Evolutionary conservation across 2,797 vertebrate species (phyloP), one percentile per base, ranked within the genome.

Genomic region (Heteromormyrus szaboi): DNA sequence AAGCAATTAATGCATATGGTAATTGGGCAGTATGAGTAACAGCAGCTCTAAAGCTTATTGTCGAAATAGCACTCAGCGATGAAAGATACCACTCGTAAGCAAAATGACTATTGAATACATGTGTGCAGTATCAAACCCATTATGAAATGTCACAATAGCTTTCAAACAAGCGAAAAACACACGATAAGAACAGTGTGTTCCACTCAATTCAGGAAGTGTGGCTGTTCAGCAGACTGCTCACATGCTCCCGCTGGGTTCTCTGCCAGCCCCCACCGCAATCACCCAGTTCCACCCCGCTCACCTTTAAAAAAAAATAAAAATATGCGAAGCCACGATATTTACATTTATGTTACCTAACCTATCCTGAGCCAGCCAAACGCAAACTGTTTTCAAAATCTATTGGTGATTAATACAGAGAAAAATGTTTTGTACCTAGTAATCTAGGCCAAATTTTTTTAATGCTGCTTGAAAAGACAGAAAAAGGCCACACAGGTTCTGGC

Each of bases 201-300:
- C 53, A 44, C 19, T 46, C 44, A 25, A 46, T n/a, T 88, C 88
- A 88, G 88, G 88, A 88, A 88, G 88, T 83, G 88, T 37, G 51
- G 41, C 76, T 22, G 33, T 17, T 62, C 88, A 83, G 59, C 87
- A 87, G 88, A 83, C 37, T 17, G 72, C 3, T 44, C 51, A 88
- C 68, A n/a, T 7, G 84, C 50, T 25, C 22, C 51, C 9, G 6
- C 2, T 1, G 19, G 41, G 76, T 46, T 2, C 7, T n/a, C 41
- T 81, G 41, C 76, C 76, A 46, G 41, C 8, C 41, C 76, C 76
- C 76, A 81, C 76, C 76, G 76, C 76, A 81, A 29, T 19, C 84
- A 54, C 84, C 25, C 84, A n/a, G 84, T 50, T 85, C 48, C 25
- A 22, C 84, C 48, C 48, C 7, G n/a, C 84, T 12, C 46, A 85